Base-by-base conservation (phyloP, 30 jellyfish, hydroid and myxozoan genomes). In the Aurelia aurita region DNA sequence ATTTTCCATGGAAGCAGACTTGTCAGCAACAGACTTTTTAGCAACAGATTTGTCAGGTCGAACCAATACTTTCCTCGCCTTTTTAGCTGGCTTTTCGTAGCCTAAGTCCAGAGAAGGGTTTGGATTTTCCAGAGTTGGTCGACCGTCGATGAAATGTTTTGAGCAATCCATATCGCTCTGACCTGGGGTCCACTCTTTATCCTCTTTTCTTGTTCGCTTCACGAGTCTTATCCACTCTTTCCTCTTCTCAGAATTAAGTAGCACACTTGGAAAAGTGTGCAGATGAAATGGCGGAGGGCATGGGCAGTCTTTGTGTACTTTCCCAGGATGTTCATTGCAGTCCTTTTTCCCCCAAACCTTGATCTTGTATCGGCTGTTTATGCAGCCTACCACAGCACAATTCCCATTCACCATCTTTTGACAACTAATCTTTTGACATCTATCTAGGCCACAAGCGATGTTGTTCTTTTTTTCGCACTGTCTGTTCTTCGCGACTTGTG, bases 161-260 rank as follows among this genome's bases (percentile, higher is more conserved):
- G 85, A 35, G 87, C 87, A 79, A 45, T 63, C 87, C 74, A 46
- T 29, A 27, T 79, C 87, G 31, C 84, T 68, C 67, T 65, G 81
- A 26, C 90, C 84, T 25, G 90, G 90, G 14, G 67, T 47, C 90
- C 90, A 79, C 35, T 23, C 90, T 22, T 32, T 59, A 44, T 68
- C 27, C 69, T 34, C 69, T 51, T 59, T 79, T 15, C 44, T 58
- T 49, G 47, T 70, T 59, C 79, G 20, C 44, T 26, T 44, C 21
- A 60, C 28, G 15, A 79, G 90, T 55, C 29, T 10, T 23, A 60
- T 77, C 89, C 89, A 77, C 21, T 77, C 72, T 7, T 60, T 44
- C 39, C 82, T 55, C 62, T 76, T 76, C 58, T 55, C 74, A 25
- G 47, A 29, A 57, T 76, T 76, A 32, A 61, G 18, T 61, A 49